Base-by-base conservation (phyloP, 2,797 vertebrate species). In the Lutjanus argentimaculatus region DNA sequence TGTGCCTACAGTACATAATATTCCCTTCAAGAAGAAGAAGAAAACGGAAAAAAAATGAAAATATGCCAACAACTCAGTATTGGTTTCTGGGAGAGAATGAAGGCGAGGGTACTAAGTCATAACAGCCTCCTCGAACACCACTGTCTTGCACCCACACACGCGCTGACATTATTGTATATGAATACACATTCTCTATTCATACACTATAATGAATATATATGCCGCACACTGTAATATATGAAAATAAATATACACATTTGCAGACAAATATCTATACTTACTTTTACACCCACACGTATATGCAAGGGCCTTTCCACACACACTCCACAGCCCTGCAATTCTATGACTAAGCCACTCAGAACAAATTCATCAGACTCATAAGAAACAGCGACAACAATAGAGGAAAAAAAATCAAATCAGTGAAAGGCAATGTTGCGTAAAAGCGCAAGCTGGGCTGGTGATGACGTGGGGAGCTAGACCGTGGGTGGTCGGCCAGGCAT, bases 1-100 rank as follows among this genome's bases (percentile, higher is more conserved):
- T 92, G 91, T 91, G 92, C 90, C 85, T 85, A 93, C 91, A 91
- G 91, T 92, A 93, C 84, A 89, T 91, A 94, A 94, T 91, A 93
- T 93, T 93, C 86, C 62, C 85, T 82, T 92, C 90, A 92, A 90
- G 85, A 91, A 79, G 73, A 87, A 74, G 80, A 83, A 74, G 79
- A 62, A 77, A 90, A 91, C 22, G 17, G 77, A 48, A 70, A 85
- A 72, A 83, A 86, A 87, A 82, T 62, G 77, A 90, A 87, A 90
- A 89, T 89, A 85, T 86, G 82, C 84, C 85, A 87, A 89, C 80
- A 86, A 78, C 67, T 85, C 67, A 17, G 85, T 87, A 82, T 84
- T 92, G 86, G 72, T 85, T 93, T 93, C 69, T 86, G n/a, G 51
- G 46, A 91, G 53, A 82, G 36, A 86, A 81, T 77, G 72, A 82